These are phyloP conservation scores for Aurelia coerulea DNA, from an alignment of 30 jellyfish, hydroid and myxozoan genomes.

Conservation along the genomic window DNA sequence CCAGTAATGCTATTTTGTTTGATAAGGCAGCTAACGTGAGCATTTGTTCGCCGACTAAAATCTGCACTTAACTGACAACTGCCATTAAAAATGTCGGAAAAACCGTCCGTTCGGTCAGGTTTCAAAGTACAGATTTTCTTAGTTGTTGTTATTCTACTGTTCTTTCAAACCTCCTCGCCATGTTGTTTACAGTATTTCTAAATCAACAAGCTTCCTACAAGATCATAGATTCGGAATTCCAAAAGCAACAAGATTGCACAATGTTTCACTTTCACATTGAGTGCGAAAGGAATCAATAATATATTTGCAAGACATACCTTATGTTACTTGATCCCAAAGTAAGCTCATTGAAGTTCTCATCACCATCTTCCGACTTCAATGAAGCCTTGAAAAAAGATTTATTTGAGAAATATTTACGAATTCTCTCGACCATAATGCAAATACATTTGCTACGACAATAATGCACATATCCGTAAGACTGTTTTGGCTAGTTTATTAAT, in stretches of 20 bases:
- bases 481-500: conserved; percentile 4
- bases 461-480: background rate
- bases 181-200: background rate
- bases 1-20: too few relatives aligned
- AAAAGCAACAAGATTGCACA: background rate
- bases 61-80: too few relatives aligned
- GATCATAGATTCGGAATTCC: background rate
- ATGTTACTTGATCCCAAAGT: conserved; percentile 80
- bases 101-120: too few relatives aligned
- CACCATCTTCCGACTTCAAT: conserved; percentile 97
- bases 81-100: too few relatives aligned
- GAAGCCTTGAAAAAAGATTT: conserved; percentile 86
- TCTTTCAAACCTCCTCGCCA: too few relatives aligned
- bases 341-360: conserved; percentile 67
- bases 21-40: too few relatives aligned
- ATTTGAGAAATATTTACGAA: conserved; percentile 68
- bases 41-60: too few relatives aligned
- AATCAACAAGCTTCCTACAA: background rate
- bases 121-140: too few relatives aligned
- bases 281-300: too few relatives aligned
- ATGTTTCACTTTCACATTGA: too few relatives aligned
- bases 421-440: conserved; percentile 50
- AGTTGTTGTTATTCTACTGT: too few relatives aligned
- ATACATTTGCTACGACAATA: background rate
- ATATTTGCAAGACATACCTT: conserved; percentile 57